Evolutionary conservation across 2,113 vertebrate species (phyloP), one percentile per base, ranked within the genome.

Genomic region (Tauraco erythrolophus): DNA sequence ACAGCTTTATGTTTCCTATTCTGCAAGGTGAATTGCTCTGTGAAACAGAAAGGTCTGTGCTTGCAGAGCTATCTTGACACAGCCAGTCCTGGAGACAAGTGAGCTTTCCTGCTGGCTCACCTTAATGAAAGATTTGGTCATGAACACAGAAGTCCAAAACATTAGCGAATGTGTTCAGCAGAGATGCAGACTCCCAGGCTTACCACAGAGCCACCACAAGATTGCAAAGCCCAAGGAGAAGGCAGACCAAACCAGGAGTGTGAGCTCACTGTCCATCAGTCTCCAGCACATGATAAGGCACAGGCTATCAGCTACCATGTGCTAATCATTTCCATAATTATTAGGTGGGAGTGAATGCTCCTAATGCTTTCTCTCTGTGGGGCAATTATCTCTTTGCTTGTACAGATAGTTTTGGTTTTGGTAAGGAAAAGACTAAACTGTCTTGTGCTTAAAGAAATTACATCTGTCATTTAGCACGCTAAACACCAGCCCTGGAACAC

Each of bases 371-470:
- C 25, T 91, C 91, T 41, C 48, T 53, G 62, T 48, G 23, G n/a
- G 65, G 25, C 45, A 78, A 84, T 90, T 70, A 82, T 84, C 31
- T 94, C 80, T 90, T 57, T 92, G 45, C 23, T 91, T 89, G 53
- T 37, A 41, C 66, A 95, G 78, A 72, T 80, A 86, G 61, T 54
- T 54, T 92, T 25, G 92, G 45, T 94, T 76, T 78, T 74, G 45
- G 61, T 64, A 77, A 94, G 62, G 88, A 95, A 77, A 85, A 15
- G 28, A 74, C 39, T 91, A 77, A 65, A 12, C 62, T 76, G 50
- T 45, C 97, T 87, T 68, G 11, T 88, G 71, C 45, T 62, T 87
- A 74, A 96, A 92, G 71, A 94, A 93, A 92, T 65, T 9, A 58
- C 61, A 41, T 57, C 66, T 74, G 50, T 57, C 45, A 76, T 75